These are phyloP conservation scores for Gulo gulo DNA, from an alignment of 2,113 vertebrate genomes.

Conservation along the genomic window DNA sequence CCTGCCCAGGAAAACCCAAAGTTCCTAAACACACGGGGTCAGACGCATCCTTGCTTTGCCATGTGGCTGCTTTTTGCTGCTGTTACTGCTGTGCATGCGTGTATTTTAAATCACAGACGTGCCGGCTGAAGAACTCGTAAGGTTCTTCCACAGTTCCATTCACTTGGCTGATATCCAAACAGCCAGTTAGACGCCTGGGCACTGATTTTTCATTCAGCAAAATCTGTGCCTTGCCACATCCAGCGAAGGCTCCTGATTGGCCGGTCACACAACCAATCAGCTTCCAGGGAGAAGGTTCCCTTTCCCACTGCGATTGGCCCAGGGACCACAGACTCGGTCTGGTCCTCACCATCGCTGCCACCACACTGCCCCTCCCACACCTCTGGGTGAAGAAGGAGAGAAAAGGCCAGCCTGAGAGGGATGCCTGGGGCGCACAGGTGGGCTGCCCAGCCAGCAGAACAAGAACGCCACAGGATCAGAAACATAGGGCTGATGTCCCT, in stretches of 20 bases:
- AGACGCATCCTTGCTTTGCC: background rate
- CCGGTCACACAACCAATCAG: background rate
- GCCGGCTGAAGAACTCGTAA: background rate
- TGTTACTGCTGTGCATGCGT: background rate
- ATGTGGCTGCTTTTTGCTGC: background rate
- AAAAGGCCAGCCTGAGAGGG: background rate
- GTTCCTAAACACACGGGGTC: background rate
- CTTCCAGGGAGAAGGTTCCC: background rate
- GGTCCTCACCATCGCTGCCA: too few relatives aligned
- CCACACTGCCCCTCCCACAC: background rate
- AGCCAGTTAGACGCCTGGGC: background rate
- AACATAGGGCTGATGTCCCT: background rate
- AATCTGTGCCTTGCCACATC: background rate
- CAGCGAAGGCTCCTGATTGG: background rate
- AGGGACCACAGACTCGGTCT: background rate
- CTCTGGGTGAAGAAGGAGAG: background rate
- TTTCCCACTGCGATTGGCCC: background rate
- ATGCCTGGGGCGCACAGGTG: background rate
- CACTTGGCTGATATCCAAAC: background rate
- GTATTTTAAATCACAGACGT: conserved; percentile 4
- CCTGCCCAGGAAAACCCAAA: background rate
- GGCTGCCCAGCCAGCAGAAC: background rate
- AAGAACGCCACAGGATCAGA: background rate
- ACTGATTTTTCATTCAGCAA: background rate
- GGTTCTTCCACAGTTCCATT: background rate